Base-by-base conservation (phyloP, 2,888 invertebrate species). In the Apeira syringaria region DNA sequence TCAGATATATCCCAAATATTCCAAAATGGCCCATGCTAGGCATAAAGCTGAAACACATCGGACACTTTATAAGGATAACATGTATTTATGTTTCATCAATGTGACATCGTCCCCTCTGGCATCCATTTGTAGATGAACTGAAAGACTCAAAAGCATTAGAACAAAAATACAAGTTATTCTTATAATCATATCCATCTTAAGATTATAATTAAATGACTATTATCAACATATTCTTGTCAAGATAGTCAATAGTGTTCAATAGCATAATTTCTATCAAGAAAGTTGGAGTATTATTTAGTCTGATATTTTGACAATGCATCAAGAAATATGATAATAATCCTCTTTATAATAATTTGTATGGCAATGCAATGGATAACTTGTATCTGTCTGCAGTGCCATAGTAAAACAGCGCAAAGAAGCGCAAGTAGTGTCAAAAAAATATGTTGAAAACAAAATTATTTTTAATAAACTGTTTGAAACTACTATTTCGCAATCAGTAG, bases 11-110 rank as follows among this genome's bases (percentile, higher is more conserved):
- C 49, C 54, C 44, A 46, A 59, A 15, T 15, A 15, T 15, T 15
- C 15, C 15, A 15, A 15, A 15, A 3, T 53, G 49, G 45, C 48
- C 52, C 68, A 66, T 68, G 64, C 68, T 58, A 59, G 39, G 46
- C 56, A 43, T 34, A 42, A 32, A 56, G 54, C 53, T 46, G 37
- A 46, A 50, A 50, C 43, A 46, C 43, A 43, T 27, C 25, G 22
- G 39, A 35, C 39, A 4, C 12, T 30, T 30, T 36, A 32, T 40
- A 46, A 39, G 35, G 25, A 39, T 26, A 30, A 46, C 35, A 6
- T 33, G 31, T 31, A 20, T 35, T 35, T 27, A 34, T 26, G 15
- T 34, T 8, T 12, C 6, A 15, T 22, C 13, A n/a, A 9, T 10
- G 8, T n/a, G 9, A 17, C 17, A 25, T 13, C 20, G 3, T 15